phyloP scores from a whole-genome alignment of 2,888 invertebrate species.

The Euplexia lucipara region DNA sequence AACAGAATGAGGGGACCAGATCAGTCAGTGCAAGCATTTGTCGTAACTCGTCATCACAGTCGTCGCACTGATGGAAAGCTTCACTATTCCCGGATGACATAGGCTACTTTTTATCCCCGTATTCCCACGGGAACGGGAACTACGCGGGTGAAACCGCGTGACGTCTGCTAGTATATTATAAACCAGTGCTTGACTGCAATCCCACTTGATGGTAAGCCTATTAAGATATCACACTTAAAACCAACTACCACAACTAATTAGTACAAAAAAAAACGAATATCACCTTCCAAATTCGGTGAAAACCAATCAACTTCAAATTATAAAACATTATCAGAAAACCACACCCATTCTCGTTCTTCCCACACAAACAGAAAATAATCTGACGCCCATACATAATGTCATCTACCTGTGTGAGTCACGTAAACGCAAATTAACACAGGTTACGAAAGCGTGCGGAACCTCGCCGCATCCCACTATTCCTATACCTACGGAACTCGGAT shows the following conservation, averaged over 20 bases:
- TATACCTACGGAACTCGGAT: constrained; percentile 61
- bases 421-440: constrained; percentile 8
- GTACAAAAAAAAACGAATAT: constrained; percentile 16
- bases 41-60: too few species aligned
- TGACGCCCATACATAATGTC: constrained; percentile 38
- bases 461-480: constrained; percentile 54
- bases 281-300: constrained; percentile 17
- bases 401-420: constrained; percentile 49
- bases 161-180: too few species aligned
- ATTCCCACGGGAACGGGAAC: too few species aligned
- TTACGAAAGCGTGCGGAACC: constrained; percentile 55
- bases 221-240: background rate
- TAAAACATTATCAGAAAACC: constrained; percentile 13
- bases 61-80: too few species aligned
- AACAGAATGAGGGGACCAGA: too few species aligned
- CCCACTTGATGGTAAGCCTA: too few species aligned
- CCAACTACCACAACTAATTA: background rate
- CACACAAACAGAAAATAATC: constrained; percentile 32
- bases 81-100: too few species aligned
- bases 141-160: too few species aligned
- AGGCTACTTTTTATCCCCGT: too few species aligned
- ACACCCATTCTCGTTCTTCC: constrained; percentile 17
- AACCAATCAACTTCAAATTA: constrained; percentile 22
- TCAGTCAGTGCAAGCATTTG: too few species aligned
- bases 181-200: too few species aligned